phyloP scores from a whole-genome alignment of 2,888 invertebrate species.

The Trissolcus brochymenae region DNA sequence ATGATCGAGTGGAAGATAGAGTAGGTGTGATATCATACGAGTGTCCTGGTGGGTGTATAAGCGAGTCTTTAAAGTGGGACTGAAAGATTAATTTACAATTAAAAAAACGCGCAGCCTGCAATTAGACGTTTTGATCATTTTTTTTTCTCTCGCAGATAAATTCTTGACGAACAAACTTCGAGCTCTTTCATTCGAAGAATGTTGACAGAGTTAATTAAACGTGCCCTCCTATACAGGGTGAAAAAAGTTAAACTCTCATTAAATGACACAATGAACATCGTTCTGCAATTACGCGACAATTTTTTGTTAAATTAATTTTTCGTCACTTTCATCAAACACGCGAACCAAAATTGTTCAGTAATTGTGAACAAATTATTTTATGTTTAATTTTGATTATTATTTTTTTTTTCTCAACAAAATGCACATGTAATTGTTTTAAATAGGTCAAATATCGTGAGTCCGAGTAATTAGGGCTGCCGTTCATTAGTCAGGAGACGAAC shows the following conservation, averaged over 20 bases:
- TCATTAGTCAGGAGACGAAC: slow-evolving; percentile 57
- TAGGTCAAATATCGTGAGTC: slow-evolving; percentile 63
- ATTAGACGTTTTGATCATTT: slow-evolving; percentile 26
- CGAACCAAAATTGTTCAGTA: too few relatives aligned
- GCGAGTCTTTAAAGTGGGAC: slow-evolving; percentile 58
- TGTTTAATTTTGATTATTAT: too few relatives aligned
- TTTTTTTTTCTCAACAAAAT: too few relatives aligned
- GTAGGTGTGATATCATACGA: slow-evolving; percentile 47
- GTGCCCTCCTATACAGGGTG: slow-evolving; percentile 14
- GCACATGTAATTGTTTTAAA: slow-evolving; percentile 40
- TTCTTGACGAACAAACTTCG: slow-evolving; percentile 19
- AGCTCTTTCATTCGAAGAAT: slow-evolving; percentile 21
- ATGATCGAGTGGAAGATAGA: slow-evolving; percentile 38
- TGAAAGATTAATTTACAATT: slow-evolving; percentile 57
- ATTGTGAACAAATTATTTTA: too few relatives aligned
- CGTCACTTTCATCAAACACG: too few relatives aligned
- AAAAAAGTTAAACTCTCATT: slow-evolving; percentile 21
- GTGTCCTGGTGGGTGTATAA: slow-evolving; percentile 60
- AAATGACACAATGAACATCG: too few relatives aligned
- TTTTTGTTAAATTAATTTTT: background rate
- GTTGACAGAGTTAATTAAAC: slow-evolving; percentile 33
- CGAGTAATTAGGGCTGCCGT: slow-evolving; percentile 62
- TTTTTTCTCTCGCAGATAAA: slow-evolving; percentile 27
- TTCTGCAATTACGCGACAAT: background rate
- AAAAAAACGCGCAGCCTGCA: slow-evolving; percentile 39